Evolutionary conservation across 2,888 invertebrate species (phyloP).

Genomic region (Eledone cirrhosa): DNA sequence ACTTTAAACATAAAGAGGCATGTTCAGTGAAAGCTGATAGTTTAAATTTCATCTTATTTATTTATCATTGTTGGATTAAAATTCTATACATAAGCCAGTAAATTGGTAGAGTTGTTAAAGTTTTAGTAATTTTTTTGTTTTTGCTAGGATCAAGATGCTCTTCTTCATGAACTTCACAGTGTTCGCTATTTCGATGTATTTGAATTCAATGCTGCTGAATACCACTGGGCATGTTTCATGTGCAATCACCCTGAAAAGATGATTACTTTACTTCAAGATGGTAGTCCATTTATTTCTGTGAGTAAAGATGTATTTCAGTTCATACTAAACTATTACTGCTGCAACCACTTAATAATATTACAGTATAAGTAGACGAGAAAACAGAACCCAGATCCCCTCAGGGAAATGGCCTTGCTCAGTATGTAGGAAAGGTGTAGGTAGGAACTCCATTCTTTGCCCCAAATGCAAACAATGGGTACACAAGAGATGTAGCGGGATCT

Average conservation of each 20-base stretch:
- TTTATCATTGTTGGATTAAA: too few relatives aligned
- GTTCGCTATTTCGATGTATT: slow-evolving; percentile 93
- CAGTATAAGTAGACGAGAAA: too few relatives aligned
- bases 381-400: too few relatives aligned
- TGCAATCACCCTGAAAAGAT: slow-evolving; percentile 93
- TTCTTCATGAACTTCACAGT: slow-evolving; percentile 85
- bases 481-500: too few relatives aligned
- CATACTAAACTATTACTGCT: too few relatives aligned
- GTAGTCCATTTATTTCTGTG: slow-evolving; percentile 84
- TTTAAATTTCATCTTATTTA: neutral
- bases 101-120: neutral
- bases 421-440: too few relatives aligned
- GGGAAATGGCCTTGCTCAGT: too few relatives aligned
- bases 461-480: too few relatives aligned
- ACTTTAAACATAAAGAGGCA: too few relatives aligned
- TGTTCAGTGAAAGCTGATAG: neutral
- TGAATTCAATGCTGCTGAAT: slow-evolving; percentile 76
- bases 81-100: too few relatives aligned
- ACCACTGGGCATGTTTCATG: slow-evolving; percentile 88
- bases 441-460: too few relatives aligned
- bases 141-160: slow-evolving; percentile 76
- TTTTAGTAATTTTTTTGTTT: neutral
- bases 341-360: too few relatives aligned
- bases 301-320: slow-evolving; percentile 32
- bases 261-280: slow-evolving; percentile 81